Evolutionary conservation across 2,888 invertebrate genomes (phyloP), one percentile per base, ranked within the genome.

Genomic region (Sarcophaga carnaria): DNA sequence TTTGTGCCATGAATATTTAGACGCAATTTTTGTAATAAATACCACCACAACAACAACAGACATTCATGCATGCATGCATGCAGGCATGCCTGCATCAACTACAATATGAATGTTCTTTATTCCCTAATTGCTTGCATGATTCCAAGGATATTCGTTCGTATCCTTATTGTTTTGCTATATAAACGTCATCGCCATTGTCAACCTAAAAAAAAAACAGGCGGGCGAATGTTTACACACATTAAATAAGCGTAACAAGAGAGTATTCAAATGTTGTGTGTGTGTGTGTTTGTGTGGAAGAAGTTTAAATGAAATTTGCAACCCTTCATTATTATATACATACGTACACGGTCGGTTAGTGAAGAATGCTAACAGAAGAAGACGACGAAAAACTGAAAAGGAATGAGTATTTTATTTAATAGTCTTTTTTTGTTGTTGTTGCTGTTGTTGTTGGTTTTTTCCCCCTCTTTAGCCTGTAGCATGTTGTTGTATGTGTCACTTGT

Each of bases 401-500:
- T 14, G 17, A 54, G 54, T 54, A 54, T 54, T 54, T 54, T 37
- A 82, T 86, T 85, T 72, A 84, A 80, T 70, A 25, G 59, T 22
- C 37, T 74, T 54, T 59, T 20, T 66, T 72, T 60, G 37, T 37
- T 8, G 37, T 10, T 37, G 37, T 37, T 37, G 37, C 0, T 37
- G 37, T 6, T 37, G 37, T 37, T 37, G 37, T 37, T 37, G 37
- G 10, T 10, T 8, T 71, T 88, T 89, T 88, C 80, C 83, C 80
- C 88, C 10, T 37, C 37, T 37, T 37, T 10, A 37, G 8, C 8
- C 8, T 37, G 8, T 10, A 37, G 37, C 10, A 37, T 37, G 8
- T 37, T 17, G 64, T 11, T 72, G 80, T 37, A 14, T 66, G 62
- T 63, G 78, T 81, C 80, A 75, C 75, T 88, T 88, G 87, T 88